Conservation (phyloP, 2,797 vertebrate species). For the Megaceryle alcyon region DNA sequence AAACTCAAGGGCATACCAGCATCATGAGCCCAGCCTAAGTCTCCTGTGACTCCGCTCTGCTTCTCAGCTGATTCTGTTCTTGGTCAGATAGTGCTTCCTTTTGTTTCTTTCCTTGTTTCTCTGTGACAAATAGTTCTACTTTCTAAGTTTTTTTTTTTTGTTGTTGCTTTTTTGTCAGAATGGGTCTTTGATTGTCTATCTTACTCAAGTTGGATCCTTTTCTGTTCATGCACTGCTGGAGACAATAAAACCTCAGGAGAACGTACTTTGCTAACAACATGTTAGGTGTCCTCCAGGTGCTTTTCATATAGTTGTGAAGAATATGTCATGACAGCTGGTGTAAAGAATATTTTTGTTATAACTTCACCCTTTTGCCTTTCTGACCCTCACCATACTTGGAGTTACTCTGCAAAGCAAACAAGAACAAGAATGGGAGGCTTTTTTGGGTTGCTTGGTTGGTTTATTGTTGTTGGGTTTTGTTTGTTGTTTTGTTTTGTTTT, state of each 20-base stretch:
- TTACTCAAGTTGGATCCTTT: not conserved
- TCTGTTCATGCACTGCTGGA: not conserved
- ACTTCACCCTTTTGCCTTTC: not conserved
- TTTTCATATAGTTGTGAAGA: not conserved
- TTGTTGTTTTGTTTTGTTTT: no score
- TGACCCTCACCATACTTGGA: fast-evolving
- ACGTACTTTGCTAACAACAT: not conserved
- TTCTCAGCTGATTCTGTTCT: not conserved
- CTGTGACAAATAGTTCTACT: not conserved
- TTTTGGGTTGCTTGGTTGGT: not conserved
- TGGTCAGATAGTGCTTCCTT: not conserved
- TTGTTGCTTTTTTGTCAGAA: not conserved
- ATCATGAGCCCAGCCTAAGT: not conserved
- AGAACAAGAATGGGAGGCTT: not conserved
- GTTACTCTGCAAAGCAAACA: not conserved
- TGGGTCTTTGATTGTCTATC: not conserved
- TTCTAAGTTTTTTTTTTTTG: not conserved
- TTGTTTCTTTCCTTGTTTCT: not conserved
- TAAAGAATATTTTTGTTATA: not conserved
- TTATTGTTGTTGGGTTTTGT: no score
- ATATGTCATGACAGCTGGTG: not conserved
- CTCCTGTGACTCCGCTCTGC: not conserved
- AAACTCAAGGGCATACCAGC: not conserved
- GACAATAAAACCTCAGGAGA: not conserved
- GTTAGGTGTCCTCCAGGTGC: not conserved